Percentiles rank a stretch among this genome's conserved stretches.
phyloP scores from a whole-genome alignment of 2,113 vertebrate species.

The Nycticebus coucang region DNA sequence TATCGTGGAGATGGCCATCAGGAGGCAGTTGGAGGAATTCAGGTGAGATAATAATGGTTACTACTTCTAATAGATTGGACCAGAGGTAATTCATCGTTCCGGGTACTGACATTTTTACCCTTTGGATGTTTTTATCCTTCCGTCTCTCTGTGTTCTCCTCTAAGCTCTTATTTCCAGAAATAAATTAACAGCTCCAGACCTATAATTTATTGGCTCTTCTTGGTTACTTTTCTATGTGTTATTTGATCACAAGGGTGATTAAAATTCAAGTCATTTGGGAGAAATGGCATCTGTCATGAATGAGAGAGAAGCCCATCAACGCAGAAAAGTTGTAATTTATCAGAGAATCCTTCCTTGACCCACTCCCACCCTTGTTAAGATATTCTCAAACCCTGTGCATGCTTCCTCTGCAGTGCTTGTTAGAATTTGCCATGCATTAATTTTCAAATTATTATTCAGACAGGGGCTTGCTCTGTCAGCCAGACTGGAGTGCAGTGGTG shows the following conservation, averaged over 20 bases:
- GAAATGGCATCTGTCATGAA: neutral
- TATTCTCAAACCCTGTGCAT: neutral
- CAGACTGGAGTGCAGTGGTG: no score
- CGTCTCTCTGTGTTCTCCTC: neutral
- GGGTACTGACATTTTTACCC: neutral
- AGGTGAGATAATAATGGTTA: neutral
- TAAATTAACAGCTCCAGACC: neutral
- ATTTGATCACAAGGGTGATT: neutral
- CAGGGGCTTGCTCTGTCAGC: no score
- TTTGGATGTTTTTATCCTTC: neutral
- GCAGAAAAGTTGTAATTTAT: neutral
- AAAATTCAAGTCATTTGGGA: slow-evolving; percentile 19
- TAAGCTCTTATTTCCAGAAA: neutral
- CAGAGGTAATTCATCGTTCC: neutral
- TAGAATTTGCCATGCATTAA: neutral
- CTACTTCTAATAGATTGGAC: neutral
- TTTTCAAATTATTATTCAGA: neutral
- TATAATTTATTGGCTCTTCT: neutral
- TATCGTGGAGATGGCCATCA: neutral
- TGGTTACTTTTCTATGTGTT: neutral
- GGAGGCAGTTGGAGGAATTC: neutral
- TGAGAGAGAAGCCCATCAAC: neutral
- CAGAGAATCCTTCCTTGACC: neutral
- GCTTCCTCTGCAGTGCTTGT: neutral
- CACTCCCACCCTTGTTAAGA: neutral